phyloP scores from a whole-genome alignment of 2,888 invertebrate genomes.

The Muschampia plurimacula region DNA sequence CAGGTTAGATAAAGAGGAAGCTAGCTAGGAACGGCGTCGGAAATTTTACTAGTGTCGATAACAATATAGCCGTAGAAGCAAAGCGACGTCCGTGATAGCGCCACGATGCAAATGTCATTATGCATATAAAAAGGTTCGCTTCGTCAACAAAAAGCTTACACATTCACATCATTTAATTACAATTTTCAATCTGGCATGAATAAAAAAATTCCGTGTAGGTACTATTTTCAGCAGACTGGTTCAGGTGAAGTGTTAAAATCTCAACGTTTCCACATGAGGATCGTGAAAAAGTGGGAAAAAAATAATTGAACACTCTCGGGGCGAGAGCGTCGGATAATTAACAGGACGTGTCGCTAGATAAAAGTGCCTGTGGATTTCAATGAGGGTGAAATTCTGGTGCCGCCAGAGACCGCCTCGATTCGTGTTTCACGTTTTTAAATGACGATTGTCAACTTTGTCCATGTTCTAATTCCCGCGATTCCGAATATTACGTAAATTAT shows the following conservation, averaged over 20 bases:
- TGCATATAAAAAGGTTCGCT: conserved; percentile 52
- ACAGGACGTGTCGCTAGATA: conserved; percentile 83
- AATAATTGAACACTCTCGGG: conserved; percentile 81
- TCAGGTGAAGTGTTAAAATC: conserved; percentile 84
- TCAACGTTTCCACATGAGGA: conserved; percentile 81
- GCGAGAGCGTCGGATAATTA: conserved; percentile 82
- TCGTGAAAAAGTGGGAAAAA: conserved; percentile 77
- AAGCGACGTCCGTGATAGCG: conserved; percentile 48
- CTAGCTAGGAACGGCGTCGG: conserved; percentile 56
- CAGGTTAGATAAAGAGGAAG: conserved; percentile 56
- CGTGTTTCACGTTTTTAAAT: conserved; percentile 70
- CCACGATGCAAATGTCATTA: conserved; percentile 52
- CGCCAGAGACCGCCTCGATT: conserved; percentile 59
- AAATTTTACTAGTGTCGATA: conserved; percentile 55
- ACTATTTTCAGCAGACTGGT: conserved; percentile 76
- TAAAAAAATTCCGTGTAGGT: conserved; percentile 60
- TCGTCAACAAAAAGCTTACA: conserved; percentile 63
- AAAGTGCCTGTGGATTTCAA: conserved; percentile 80
- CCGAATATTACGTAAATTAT: conserved; percentile 50
- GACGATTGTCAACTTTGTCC: conserved; percentile 74
- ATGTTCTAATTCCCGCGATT: conserved; percentile 54
- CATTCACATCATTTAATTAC: conserved; percentile 75
- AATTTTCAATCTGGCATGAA: conserved; percentile 67
- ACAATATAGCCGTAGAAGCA: conserved; percentile 48
- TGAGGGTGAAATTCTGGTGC: conserved; percentile 69